Evolutionary conservation across 2,113 vertebrate genomes (phyloP), one percentile per base, ranked within the genome.

Genomic region (Elgaria multicarinata): DNA sequence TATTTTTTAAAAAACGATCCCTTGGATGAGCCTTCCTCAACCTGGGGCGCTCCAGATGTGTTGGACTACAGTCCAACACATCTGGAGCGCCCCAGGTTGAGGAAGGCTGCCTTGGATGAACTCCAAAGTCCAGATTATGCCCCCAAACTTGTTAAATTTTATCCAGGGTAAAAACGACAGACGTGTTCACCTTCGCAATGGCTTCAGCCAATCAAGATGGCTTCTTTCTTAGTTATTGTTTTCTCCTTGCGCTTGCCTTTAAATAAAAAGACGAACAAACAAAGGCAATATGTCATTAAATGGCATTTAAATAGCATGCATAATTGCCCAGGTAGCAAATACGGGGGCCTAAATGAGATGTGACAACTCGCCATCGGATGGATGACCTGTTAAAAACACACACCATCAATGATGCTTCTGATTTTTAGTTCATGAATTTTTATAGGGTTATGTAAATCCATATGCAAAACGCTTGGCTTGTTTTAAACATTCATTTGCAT

Each of bases 321-420:
- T 24, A 9, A 62, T 77, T 33, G 2, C 42, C 87, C 67, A 1
- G 0, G 44, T 2, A 26, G 77, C 81, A 2, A 91, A 46, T 13
- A 50, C 0, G 6, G 6, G 12, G 53, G 0, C 55, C 39, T 0
- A 1, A 0, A 0, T 4, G 4, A 14, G 77, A 22, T 64, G 0
- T 0, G 16, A 66, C 31, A 20, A 6, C 33, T 31, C 4, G 0
- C 44, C 20, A 1, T 69, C 7, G 0, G 0, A 1, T 33, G 53
- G 72, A 26, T 0, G 10, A 55, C 13, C 0, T 12, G 39, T 1
- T 1, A 8, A 36, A 8, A 36, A 24, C 53, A 2, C 6, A 42
- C 58, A 18, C 50, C 85, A 22, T 8, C 6, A 18, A 6, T 2
- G 0, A 6, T 18, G 18, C 62, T 28, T n/a, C 67, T 2, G 0